Conservation (phyloP, 1,140 invertebrate species). For the Rhagoletis zephyria region DNA sequence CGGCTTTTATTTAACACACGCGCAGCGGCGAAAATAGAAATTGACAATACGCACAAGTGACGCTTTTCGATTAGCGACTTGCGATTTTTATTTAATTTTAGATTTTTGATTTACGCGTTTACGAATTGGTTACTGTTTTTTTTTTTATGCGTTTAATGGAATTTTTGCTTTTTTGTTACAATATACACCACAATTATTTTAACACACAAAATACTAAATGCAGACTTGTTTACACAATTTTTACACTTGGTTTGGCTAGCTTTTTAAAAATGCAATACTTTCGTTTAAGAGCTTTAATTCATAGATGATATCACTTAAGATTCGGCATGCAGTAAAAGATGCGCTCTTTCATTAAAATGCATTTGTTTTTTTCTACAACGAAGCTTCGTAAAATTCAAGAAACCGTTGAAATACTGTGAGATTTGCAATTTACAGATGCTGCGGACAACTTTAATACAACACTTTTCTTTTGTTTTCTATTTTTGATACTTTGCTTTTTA, state of each 20-base stretch:
- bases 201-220: background rate
- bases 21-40: conserved; percentile 4
- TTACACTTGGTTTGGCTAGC: background rate
- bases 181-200: background rate
- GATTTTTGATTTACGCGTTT: background rate
- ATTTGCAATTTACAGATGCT: background rate
- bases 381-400: background rate
- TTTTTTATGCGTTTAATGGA: background rate
- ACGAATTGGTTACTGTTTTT: background rate
- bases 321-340: background rate
- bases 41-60: background rate
- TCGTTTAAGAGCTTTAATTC: no score
- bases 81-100: background rate
- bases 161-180: background rate
- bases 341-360: background rate
- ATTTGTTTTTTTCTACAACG: background rate
- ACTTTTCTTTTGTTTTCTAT: background rate
- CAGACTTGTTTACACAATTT: background rate
- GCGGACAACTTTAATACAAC: background rate
- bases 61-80: background rate
- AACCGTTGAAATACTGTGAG: conserved; percentile 18
- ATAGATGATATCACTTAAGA: background rate
- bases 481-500: background rate
- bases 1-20: conserved; percentile 66
- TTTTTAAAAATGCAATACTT: background rate